Evolutionary conservation across 2,797 vertebrate species (phyloP), one percentile per base, ranked within the genome.

Genomic region (Coilia nasus): DNA sequence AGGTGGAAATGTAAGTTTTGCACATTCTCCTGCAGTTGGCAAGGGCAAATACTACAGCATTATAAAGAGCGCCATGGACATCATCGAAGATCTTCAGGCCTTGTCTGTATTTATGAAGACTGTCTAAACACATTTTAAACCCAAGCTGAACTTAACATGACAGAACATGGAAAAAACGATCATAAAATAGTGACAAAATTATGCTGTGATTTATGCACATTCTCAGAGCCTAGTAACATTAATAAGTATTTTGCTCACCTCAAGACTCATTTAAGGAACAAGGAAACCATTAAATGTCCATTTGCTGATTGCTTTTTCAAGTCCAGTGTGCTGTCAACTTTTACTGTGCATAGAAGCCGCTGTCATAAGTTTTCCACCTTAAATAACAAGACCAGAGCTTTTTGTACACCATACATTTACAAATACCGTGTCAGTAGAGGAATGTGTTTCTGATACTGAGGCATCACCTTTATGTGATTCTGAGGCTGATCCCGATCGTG

Each of bases 61-160:
- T 88, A 86, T 2, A 87, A 86, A 84, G 19, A 86, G 84, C 31
- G 0, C 83, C 85, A 83, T 35, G 56, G 87, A 21, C 87, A 86
- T 87, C 23, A 88, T 82, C 54, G 46, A 56, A 87, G 44, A 5
- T 25, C 75, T 84, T 84, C 81, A 81, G 81, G 81, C 81, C 86
- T 87, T 23, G 7, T 83, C 84, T 87, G 84, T 82, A 86, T 88
- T 85, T 15, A 89, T 44, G 19, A 84, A 59, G 71, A 89, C 54
- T 87, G 84, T 85, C 83, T 84, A 41, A 87, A 71, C 25, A 84
- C 84, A 19, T 88, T 88, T 87, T 54, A 85, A 81, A 88, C 54
- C 21, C 85, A 87, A 83, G 46, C 84, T 47, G 82, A 87, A 84
- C 85, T 90, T 85, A 87, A 88, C 83, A 80, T 89, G 81, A 85